Base-by-base conservation (phyloP, 2,888 invertebrate genomes). In the Synergus laeviventris region DNA sequence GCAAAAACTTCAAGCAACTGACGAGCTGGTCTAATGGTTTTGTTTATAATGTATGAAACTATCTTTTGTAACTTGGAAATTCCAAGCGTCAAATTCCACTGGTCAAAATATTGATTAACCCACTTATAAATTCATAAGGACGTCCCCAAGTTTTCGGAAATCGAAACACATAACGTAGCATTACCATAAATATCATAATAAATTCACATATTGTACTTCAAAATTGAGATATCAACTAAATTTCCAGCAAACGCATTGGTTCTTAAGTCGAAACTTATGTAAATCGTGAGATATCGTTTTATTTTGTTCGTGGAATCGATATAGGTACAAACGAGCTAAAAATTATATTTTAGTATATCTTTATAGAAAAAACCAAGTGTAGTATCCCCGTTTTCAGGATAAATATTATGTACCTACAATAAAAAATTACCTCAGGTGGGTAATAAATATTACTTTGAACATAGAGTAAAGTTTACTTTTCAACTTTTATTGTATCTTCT, bases 171-270 rank as follows among this genome's bases (percentile, higher is more conserved):
- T 61, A 38, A 36, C 62, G 1, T 36, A 61, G 42, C 7, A 21
- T 14, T 39, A 64, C 64, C 11, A 42, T 42, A 42, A 64, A 64
- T 64, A 21, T 42, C 64, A 21, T 14, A 64, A 21, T 14, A 64
- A 7, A 39, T 64, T 64, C 2, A 7, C 12, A 49, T 49, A 49
- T 49, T 49, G n/a, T n/a, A 14, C 2, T 42, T 38, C 1, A 2
- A 14, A 64, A 64, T 39, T 21, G 12, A 38, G 14, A 64, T 64
- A 0, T 21, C 64, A 42, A 64, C 21, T 11, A 64, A 39, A 21
- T 64, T 64, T 21, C 5, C 64, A 18, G 11, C 7, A 64, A 42
- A 42, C 5, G 14, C 14, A 39, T 18, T 18, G 38, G 18, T 38
- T 18, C 4, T 64, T 12, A 64, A 64, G 49, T n/a, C 9, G 39